Conservation (phyloP, 2,888 invertebrate genomes). For the Onthophagus sagittarius region DNA sequence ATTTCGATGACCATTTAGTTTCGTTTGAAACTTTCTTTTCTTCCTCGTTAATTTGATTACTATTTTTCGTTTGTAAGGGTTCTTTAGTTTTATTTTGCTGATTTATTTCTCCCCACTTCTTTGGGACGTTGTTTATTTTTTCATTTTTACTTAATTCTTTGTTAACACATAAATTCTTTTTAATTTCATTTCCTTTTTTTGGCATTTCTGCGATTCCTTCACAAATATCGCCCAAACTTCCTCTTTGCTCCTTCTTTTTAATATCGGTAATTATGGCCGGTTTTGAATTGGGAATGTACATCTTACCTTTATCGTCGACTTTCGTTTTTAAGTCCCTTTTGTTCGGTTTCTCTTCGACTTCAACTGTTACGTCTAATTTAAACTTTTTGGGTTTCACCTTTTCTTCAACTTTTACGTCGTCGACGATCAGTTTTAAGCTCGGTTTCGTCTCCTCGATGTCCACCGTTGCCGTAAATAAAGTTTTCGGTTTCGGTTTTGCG, state of each 20-base stretch:
- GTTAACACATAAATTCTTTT: slow-evolving; percentile 14
- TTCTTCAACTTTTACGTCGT: slow-evolving; percentile 60
- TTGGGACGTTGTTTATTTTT: neutral
- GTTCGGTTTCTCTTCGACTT: slow-evolving; percentile 27
- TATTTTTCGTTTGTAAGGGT: slow-evolving; percentile 23
- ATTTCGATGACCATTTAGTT: neutral
- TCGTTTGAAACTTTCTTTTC: neutral
- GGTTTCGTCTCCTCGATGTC: slow-evolving; percentile 51
- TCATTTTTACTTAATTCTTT: slow-evolving; percentile 29
- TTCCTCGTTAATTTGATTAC: slow-evolving; percentile 29
- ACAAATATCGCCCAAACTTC: slow-evolving; percentile 27
- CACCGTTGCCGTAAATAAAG: slow-evolving; percentile 55
- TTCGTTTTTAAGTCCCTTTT: slow-evolving; percentile 17
- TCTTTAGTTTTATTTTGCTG: neutral
- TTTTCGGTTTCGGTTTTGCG: slow-evolving; percentile 47
- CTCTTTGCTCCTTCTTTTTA: slow-evolving; percentile 32
- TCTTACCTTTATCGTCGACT: slow-evolving; percentile 25
- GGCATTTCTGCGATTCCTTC: slow-evolving; percentile 29
- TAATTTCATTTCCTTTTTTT: slow-evolving; percentile 17
- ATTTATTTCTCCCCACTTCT: neutral
- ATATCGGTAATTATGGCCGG: slow-evolving; percentile 34
- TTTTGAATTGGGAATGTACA: slow-evolving; percentile 33
- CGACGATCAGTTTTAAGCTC: slow-evolving; percentile 54
- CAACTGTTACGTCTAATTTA: slow-evolving; percentile 45
- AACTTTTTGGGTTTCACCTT: slow-evolving; percentile 38